These are phyloP conservation scores for Epinotia ramella DNA, from an alignment of 2,888 invertebrate genomes.

Conservation along the genomic window DNA sequence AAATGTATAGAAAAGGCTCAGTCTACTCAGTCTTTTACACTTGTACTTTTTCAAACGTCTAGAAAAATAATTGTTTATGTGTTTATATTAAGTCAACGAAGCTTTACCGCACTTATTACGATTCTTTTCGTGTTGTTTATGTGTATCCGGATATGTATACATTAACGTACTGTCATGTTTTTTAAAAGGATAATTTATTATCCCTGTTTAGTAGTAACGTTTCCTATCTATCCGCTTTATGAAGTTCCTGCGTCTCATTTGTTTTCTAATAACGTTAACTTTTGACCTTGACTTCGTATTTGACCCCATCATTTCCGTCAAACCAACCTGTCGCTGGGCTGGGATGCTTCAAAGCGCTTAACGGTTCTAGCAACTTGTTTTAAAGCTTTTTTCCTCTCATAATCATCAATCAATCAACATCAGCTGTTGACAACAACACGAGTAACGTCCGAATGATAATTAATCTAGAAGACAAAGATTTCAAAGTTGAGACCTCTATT, in stretches of 20 bases:
- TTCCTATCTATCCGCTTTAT: slow-evolving; percentile 2
- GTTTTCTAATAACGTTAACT: slow-evolving; percentile 24
- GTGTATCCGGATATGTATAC: background rate
- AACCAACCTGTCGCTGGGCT: slow-evolving; percentile 28
- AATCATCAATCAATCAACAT: slow-evolving; percentile 43
- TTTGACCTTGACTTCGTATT: slow-evolving; percentile 38
- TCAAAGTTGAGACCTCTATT: slow-evolving; percentile 9
- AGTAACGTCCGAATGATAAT: slow-evolving; percentile 43
- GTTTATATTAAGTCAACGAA: too few relatives aligned
- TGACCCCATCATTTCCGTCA: slow-evolving; percentile 41
- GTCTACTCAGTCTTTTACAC: background rate
- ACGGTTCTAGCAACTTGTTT: slow-evolving; percentile 31
- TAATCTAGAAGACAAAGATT: slow-evolving; percentile 42
- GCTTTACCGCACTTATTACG: too few relatives aligned
- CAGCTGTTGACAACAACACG: slow-evolving; percentile 45
- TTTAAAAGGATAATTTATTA: slow-evolving; percentile 10
- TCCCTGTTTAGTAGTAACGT: background rate
- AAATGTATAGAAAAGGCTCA: background rate
- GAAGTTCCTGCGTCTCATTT: slow-evolving; percentile 6
- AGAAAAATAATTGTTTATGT: too few relatives aligned
- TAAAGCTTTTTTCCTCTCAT: slow-evolving; percentile 27
- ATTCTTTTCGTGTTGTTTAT: background rate
- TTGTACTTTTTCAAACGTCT: too few relatives aligned
- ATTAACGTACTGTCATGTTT: background rate
- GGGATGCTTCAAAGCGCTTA: slow-evolving; percentile 21